Conservation (phyloP, 1,140 invertebrate genomes). For the Tetragonula clypearis region DNA sequence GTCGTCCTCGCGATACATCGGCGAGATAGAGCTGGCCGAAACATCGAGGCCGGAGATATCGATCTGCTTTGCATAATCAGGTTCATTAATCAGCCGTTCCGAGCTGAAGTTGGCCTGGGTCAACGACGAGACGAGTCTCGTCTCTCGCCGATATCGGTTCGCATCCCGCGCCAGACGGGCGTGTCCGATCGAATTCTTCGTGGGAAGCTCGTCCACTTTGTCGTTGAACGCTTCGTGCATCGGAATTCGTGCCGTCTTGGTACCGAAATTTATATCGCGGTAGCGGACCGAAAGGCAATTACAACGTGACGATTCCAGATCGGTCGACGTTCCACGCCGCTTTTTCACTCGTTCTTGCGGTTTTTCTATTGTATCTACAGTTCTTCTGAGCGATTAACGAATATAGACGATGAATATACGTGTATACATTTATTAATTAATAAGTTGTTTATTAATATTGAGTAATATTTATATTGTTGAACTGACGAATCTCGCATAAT, state of each 20-base stretch:
- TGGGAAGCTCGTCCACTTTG: conserved; percentile 65
- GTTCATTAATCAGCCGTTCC: conserved; percentile 50
- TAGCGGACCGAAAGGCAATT: background rate
- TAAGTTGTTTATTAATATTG: too few species aligned
- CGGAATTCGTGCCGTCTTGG: conserved; percentile 25
- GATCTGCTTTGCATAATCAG: conserved; percentile 60
- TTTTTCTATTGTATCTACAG: background rate
- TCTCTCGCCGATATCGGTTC: background rate
- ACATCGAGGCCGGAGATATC: conserved; percentile 25
- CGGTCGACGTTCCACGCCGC: conserved; percentile 21
- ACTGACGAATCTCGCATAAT: too few species aligned
- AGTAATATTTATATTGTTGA: too few species aligned
- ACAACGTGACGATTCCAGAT: background rate
- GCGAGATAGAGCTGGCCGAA: background rate
- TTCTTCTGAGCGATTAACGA: background rate
- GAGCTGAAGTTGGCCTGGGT: conserved; percentile 10
- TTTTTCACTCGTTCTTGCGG: background rate
- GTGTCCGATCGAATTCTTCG: conserved; percentile 75
- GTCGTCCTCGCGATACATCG: background rate
- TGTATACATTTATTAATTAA: too few species aligned
- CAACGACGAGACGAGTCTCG: conserved; percentile 19
- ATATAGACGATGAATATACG: too few species aligned
- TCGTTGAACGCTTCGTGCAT: background rate
- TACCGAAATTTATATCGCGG: conserved; percentile 52
- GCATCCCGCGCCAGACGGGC: conserved; percentile 51